Evolutionary conservation across 2,888 invertebrate species (phyloP), one percentile per base, ranked within the genome.

Genomic region (Atherix ibis): DNA sequence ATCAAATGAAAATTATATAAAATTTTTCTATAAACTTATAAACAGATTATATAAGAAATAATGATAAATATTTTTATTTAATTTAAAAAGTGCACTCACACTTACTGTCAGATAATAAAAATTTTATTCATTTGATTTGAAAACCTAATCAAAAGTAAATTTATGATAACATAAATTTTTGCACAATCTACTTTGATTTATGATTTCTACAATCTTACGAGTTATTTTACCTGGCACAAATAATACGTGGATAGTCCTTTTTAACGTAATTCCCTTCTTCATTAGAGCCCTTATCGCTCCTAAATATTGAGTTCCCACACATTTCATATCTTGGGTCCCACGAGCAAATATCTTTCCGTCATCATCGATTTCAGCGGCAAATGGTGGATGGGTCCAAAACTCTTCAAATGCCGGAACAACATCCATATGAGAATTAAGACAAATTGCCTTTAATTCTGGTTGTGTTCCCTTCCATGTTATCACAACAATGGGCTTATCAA

Each of bases 371-470:
- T 81, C 73, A 1, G 82, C 94, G 41, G 71, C 74, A 58, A 94
- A 95, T 3, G 95, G 94, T 19, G 81, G 80, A 52, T 88, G 71
- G 0, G 72, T 83, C 94, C 95, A 95, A 50, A 81, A 76, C 25
- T 91, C 82, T 43, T 71, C 68, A 51, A 76, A 82, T 1, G 83
- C 91, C 5, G 87, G 82, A 0, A 95, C 95, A 1, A 95, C 94
- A 59, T 95, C 95, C 67, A 85, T 89, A 54, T 95, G 94, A 4
- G 89, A 87, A 54, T 92, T 94, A 14, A 95, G 70, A 48, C 94
- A 63, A 39, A 95, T 68, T 10, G 81, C 66, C 1, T 80, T 73
- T 25, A 82, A 59, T 1, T 66, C 53, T 0, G 84, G 78, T 34
- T 84, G 66, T 0, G 61, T 64, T 28, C 95, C 94, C 35, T 50